These are phyloP conservation scores for Myopa tessellatipennis DNA, from an alignment of 2,888 invertebrate genomes.

Conservation along the genomic window DNA sequence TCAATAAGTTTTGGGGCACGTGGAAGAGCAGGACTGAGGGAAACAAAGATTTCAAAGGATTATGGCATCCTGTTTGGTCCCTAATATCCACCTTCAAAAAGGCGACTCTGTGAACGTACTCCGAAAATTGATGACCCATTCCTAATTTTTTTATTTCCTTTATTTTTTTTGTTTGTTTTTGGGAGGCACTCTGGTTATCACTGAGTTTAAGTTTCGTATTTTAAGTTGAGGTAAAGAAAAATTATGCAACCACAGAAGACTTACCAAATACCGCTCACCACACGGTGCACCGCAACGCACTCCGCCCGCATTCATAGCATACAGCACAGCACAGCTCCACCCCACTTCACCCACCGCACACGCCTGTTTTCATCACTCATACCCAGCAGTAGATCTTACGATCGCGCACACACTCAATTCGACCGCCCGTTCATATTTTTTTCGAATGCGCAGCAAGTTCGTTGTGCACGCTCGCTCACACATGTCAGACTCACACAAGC, in stretches of 20 bases:
- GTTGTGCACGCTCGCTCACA: slow-evolving; percentile 15
- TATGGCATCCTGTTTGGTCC: too few relatives aligned
- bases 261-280: slow-evolving; percentile 46
- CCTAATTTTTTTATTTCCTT: slow-evolving; percentile 27
- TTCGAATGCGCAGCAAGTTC: slow-evolving; percentile 31
- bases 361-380: slow-evolving; percentile 44
- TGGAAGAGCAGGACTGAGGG: not conserved
- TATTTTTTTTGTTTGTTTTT: slow-evolving; percentile 40
- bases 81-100: not conserved
- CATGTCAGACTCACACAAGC: not conserved
- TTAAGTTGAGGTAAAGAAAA: slow-evolving; percentile 49
- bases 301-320: slow-evolving; percentile 27
- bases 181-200: slow-evolving; percentile 52
- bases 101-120: not conserved
- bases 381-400: slow-evolving; percentile 32
- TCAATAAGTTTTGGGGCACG: slow-evolving; percentile 4
- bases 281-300: slow-evolving; percentile 38
- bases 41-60: not conserved
- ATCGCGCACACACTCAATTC: slow-evolving; percentile 33
- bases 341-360: slow-evolving; percentile 58
- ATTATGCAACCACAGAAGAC: slow-evolving; percentile 67
- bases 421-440: slow-evolving; percentile 39
- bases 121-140: slow-evolving; percentile 28
- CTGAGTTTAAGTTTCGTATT: slow-evolving; percentile 38
- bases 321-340: slow-evolving; percentile 37